These are phyloP conservation scores for Epiblema foenella DNA, from an alignment of 2,888 invertebrate genomes.

Conservation along the genomic window DNA sequence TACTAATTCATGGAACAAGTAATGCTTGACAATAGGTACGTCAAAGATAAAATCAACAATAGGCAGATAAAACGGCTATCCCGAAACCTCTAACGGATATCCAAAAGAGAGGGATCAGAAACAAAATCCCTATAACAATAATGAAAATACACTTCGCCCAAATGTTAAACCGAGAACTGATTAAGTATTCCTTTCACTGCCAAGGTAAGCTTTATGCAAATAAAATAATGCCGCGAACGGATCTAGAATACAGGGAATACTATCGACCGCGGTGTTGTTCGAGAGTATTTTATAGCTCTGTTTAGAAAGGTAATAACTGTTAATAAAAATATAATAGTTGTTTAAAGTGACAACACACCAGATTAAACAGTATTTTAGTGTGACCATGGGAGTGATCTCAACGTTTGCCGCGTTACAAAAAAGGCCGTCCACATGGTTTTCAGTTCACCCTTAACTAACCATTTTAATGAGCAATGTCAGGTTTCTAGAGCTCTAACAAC, in stretches of 20 bases:
- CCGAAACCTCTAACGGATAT: not conserved
- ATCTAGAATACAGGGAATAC: constrained; percentile 48
- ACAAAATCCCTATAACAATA: constrained; percentile 30
- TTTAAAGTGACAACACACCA: too few relatives aligned
- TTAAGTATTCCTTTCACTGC: constrained; percentile 59
- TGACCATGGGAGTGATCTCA: too few relatives aligned
- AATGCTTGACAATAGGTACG: constrained; percentile 1
- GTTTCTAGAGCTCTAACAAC: too few relatives aligned
- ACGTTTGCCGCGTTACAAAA: too few relatives aligned
- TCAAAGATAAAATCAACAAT: constrained; percentile 28
- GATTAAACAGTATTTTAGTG: too few relatives aligned
- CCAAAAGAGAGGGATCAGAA: constrained; percentile 16
- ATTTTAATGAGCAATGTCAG: too few relatives aligned
- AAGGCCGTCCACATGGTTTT: too few relatives aligned
- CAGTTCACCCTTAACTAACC: too few relatives aligned
- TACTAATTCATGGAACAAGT: not conserved
- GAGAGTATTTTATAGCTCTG: too few relatives aligned
- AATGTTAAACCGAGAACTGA: constrained; percentile 54
- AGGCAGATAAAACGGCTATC: not conserved
- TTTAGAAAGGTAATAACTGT: constrained; percentile 5
- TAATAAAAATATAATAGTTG: too few relatives aligned
- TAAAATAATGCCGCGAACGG: constrained; percentile 51
- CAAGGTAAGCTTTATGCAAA: constrained; percentile 63
- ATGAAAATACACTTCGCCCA: constrained; percentile 32
- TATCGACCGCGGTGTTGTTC: constrained; percentile 34